Evolutionary conservation across 2,888 invertebrate species (phyloP).

Genomic region (Cheilosia variabilis): DNA sequence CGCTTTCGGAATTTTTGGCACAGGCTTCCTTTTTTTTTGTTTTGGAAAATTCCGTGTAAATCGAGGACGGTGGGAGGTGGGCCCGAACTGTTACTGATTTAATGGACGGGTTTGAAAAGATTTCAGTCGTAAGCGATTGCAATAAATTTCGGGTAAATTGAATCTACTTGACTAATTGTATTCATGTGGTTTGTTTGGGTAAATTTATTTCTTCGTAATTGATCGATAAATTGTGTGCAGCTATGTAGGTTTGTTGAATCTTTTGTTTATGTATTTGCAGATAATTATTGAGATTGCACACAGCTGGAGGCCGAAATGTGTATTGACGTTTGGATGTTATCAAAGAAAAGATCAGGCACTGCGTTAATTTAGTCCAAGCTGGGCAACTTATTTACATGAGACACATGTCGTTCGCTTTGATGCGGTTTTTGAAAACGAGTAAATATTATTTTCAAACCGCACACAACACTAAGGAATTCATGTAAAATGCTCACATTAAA

Average conservation of each 20-base stretch:
- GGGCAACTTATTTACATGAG: too few relatives aligned
- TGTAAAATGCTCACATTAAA: too few relatives aligned
- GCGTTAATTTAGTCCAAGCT: too few relatives aligned
- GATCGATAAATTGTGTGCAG: neutral
- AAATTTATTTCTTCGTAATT: slow-evolving; percentile 31
- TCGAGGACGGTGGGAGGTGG: neutral
- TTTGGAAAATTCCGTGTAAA: slow-evolving; percentile 24
- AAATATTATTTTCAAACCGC: too few relatives aligned
- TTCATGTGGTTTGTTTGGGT: slow-evolving; percentile 24
- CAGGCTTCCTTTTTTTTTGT: neutral
- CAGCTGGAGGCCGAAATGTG: neutral
- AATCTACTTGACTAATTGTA: slow-evolving; percentile 67
- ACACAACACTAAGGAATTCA: too few relatives aligned
- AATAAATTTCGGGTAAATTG: slow-evolving; percentile 26
- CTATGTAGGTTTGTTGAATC: neutral
- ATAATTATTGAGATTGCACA: slow-evolving; percentile 16
- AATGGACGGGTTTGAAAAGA: slow-evolving; percentile 6
- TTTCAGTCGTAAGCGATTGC: neutral
- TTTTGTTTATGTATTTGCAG: neutral
- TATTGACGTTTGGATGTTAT: neutral
- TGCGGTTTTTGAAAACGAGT: too few relatives aligned
- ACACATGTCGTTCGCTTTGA: too few relatives aligned
- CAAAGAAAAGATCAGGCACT: too few relatives aligned
- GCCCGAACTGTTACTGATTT: neutral
- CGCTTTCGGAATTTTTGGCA: slow-evolving; percentile 44